phyloP scores from a whole-genome alignment of 2,888 invertebrate genomes.

The Athalia circularis region DNA sequence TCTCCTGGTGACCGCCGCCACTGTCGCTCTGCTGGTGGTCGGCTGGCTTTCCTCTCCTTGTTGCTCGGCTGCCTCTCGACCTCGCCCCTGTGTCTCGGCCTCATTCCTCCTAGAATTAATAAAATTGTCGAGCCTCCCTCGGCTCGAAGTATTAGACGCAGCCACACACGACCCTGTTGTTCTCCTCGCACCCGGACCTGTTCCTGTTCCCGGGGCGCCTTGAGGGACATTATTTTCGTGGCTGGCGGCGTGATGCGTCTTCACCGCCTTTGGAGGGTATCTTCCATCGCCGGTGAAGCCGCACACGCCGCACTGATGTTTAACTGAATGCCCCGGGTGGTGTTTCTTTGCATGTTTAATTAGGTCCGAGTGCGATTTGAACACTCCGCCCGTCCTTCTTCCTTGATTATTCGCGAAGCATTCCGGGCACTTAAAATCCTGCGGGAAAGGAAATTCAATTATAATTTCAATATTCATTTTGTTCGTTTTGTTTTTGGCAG shows the following conservation, averaged over 20 bases:
- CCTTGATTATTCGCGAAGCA: neutral
- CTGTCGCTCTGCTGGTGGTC: neutral
- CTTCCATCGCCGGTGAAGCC: neutral
- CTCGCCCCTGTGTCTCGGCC: neutral
- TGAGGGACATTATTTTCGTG: neutral
- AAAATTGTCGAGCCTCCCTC: constrained; percentile 7
- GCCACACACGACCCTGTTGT: neutral
- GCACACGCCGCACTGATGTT: neutral
- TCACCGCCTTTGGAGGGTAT: constrained; percentile 8
- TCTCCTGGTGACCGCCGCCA: neutral
- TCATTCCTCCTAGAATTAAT: neutral
- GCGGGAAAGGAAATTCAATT: neutral
- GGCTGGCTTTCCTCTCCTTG: neutral
- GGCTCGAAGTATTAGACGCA: neutral
- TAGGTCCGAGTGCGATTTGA: constrained; percentile 1
- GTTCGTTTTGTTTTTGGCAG: too few relatives aligned
- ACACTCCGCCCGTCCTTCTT: neutral
- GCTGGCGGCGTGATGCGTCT: neutral
- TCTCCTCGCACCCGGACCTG: neutral
- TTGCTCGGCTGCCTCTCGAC: neutral
- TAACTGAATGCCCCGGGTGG: neutral
- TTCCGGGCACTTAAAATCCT: neutral
- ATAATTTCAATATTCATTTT: too few relatives aligned
- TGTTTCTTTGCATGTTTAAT: neutral
- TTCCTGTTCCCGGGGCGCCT: neutral